Evolutionary conservation across 2,113 vertebrate genomes (phyloP), one percentile per base, ranked within the genome.

Genomic region (Progne subis): DNA sequence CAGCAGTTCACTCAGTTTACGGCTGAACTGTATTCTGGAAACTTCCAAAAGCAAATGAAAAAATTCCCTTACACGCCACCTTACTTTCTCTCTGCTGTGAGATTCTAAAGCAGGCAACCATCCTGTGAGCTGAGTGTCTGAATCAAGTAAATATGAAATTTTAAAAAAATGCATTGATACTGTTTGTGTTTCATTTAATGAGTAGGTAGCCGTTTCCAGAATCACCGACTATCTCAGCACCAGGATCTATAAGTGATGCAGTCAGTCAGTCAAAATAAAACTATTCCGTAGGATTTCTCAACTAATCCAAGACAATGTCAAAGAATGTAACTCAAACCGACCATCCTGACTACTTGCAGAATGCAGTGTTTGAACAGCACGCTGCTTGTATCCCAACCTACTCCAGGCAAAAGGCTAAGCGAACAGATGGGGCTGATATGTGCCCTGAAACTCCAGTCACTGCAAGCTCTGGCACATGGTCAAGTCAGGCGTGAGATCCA

Each of bases 321-420:
- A 70, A 77, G 77, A 41, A 32, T 41, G 65, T 50, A 79, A 50
- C 55, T 61, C 61, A 70, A 69, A 77, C 3, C 1, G 21, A 46
- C 71, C 11, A 6, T 67, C 32, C 68, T 20, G 19, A 41, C 52
- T 86, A 4, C 60, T 83, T 90, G 60, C 71, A 64, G 82, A 69
- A 29, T 18, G 44, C 64, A 2, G 46, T n/a, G n/a, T 93, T 87
- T 85, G 81, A 95, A 89, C 18, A 14, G 78, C 75, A 64, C 1
- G 2, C 71, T 57, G 60, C 72, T 74, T 72, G 57, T 86, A 81
- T 93, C 85, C 77, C 92, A 75, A 9, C 88, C 94, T 90, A 88
- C 90, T 97, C 93, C 93, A 92, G 92, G 88, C 94, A 97, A 96
- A 96, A 95, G 93, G 94, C 96, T 96, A 94, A 97, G 85, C 37